Conservation (phyloP, 2,888 invertebrate genomes). For the Aleiodes alternator region DNA sequence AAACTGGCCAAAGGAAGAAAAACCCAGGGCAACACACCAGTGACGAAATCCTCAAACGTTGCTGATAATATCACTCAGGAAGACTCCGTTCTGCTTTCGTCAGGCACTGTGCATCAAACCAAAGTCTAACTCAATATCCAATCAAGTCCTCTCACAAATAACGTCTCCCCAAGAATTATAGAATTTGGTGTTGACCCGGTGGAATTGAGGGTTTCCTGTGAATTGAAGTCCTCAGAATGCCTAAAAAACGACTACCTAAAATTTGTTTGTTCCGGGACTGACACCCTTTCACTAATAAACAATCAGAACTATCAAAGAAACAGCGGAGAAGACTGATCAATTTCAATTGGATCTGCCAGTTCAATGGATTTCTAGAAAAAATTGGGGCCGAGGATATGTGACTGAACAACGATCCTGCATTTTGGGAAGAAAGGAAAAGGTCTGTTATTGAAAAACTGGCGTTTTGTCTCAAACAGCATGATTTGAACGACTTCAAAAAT, state of each 20-base stretch:
- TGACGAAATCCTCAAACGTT: no score
- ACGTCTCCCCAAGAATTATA: no score
- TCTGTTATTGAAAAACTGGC: neutral
- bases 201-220: no score
- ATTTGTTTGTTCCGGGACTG: slow-evolving; percentile 21
- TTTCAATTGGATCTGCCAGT: slow-evolving; percentile 30
- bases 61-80: no score
- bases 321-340: neutral
- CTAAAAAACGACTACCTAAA: slow-evolving; percentile 11
- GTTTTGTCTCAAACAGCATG: neutral
- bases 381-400: slow-evolving; percentile 16
- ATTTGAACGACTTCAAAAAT: neutral
- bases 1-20: no score
- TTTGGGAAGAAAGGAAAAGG: neutral
- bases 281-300: neutral
- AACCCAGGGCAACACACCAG: no score
- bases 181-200: no score
- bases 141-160: no score
- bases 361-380: slow-evolving; percentile 15
- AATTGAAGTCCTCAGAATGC: no score
- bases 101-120: no score
- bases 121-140: no score
- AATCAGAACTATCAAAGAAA: neutral
- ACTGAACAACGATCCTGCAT: neutral
- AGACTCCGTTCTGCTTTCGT: no score